Percentiles rank a stretch among this genome's conserved stretches.
These are phyloP conservation scores for Mallotus villosus DNA, from an alignment of 2,797 vertebrate genomes.

Conservation along the genomic window DNA sequence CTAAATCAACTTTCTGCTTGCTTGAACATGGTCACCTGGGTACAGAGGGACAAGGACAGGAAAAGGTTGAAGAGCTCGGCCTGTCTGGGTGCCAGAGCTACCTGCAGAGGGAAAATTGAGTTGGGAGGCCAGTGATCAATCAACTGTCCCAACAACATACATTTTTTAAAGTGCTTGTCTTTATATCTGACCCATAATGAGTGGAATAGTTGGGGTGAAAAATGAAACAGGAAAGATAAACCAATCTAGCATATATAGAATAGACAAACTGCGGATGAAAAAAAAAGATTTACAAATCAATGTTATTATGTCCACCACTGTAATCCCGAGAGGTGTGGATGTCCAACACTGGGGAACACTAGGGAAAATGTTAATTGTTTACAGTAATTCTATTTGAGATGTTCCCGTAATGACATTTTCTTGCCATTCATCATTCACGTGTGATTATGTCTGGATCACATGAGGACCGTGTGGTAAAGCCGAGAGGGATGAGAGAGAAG, in stretches of 20 bases:
- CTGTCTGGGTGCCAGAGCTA: conserved; percentile 87
- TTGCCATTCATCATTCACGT: conserved; percentile 68
- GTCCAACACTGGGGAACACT: conserved; percentile 32
- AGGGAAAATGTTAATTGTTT: neutral
- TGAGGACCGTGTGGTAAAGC: conserved; percentile 38
- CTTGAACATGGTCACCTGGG: conserved; percentile 99
- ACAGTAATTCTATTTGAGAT: conserved; percentile 44
- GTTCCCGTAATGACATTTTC: conserved; percentile 62
- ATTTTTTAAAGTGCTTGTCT: conserved; percentile 95
- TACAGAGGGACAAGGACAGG: conserved; percentile 94
- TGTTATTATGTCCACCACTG: conserved; percentile 60
- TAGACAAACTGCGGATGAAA: conserved; percentile 48
- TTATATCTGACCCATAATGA: conserved; percentile 91
- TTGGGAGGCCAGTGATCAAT: conserved; percentile 91
- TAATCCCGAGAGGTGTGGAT: conserved; percentile 61
- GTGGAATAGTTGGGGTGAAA: conserved; percentile 82
- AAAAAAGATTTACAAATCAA: conserved; percentile 57
- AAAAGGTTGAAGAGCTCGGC: conserved; percentile 95
- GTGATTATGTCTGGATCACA: conserved; percentile 56
- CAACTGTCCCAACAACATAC: conserved; percentile 97
- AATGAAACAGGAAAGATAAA: conserved; percentile 80
- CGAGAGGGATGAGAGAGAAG: conserved; percentile 43
- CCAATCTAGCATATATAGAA: conserved; percentile 74
- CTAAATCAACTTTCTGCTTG: conserved; percentile 99
- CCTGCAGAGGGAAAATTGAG: conserved; percentile 96